Evolutionary conservation across 1,140 invertebrate genomes (phyloP), one percentile per base, ranked within the genome.

Genomic region (Leptinotarsa defecta): DNA sequence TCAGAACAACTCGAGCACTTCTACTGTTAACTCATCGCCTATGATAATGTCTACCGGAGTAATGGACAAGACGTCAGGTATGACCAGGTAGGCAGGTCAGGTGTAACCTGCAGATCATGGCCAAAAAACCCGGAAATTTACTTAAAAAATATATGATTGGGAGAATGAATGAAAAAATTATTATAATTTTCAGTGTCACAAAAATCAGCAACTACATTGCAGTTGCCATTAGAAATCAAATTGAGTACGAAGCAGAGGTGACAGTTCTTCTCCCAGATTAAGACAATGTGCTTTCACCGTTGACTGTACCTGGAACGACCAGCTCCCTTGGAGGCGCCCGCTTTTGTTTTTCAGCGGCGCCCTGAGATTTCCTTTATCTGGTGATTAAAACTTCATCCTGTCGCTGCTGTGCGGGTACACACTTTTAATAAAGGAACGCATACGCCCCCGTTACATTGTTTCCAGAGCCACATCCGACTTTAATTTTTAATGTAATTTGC

Each of bases 401-500:
- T 83, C 81, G 82, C 78, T 78, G 79, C 79, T 74, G 79, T 78
- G 78, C 74, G 78, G 78, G 80, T 78, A 82, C 81, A 83, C 80
- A 83, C 80, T 83, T 83, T 83, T 83, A 83, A 83, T 83, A 83
- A 83, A 83, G 78, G 81, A 82, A 81, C 82, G 82, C 80, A 80
- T 80, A 82, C 80, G 81, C 77, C 80, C 20, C 65, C 68, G 77
- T 73, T 73, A 73, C 75, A 79, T 79, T 79, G 79, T 79, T 79
- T 63, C 75, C 71, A 62, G 48, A 74, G 77, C 81, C 76, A 79
- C 81, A 76, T 80, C 81, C 77, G 74, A 71, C 68, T 80, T 83
- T 82, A 83, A 83, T 83, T 83, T 83, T 83, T 83, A 83, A 83
- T 83, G 82, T 81, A 83, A 83, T 83, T 83, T 82, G 77, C 80